Evolutionary conservation across 2,888 invertebrate genomes (phyloP).

Genomic region (Shargacucullia verbasci): DNA sequence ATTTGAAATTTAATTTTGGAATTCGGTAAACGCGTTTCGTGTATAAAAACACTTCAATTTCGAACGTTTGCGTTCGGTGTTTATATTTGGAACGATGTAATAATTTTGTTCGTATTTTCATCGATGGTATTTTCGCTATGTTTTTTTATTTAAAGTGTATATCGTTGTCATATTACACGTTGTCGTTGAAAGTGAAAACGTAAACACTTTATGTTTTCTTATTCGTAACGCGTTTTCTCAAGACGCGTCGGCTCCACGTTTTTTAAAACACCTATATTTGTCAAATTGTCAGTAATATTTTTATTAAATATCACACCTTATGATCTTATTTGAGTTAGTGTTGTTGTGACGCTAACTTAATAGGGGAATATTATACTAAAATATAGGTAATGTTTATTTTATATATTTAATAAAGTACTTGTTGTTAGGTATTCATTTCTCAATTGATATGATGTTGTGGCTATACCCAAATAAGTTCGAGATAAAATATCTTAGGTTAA

Average conservation of each 20-base stretch:
- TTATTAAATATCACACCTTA: not conserved
- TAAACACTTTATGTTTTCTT: conserved; percentile 47
- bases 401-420: too few relatives aligned
- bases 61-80: conserved; percentile 12
- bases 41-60: conserved; percentile 42
- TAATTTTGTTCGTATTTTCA: conserved; percentile 3
- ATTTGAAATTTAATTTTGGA: conserved; percentile 42
- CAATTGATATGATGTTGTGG: too few relatives aligned
- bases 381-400: too few relatives aligned
- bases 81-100: conserved; percentile 34
- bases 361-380: too few relatives aligned
- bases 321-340: not conserved
- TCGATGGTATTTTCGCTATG: too few relatives aligned
- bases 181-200: conserved; percentile 48
- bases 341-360: not conserved
- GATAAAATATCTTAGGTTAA: too few relatives aligned
- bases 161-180: conserved; percentile 12
- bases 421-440: too few relatives aligned
- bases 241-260: conserved; percentile 21
- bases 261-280: not conserved
- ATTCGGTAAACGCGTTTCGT: conserved; percentile 31
- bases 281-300: not conserved
- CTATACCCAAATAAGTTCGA: too few relatives aligned
- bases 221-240: conserved; percentile 44
- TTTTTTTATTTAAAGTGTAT: too few relatives aligned